Conservation (phyloP, 2,797 vertebrate species). For the Perodicticus potto region DNA sequence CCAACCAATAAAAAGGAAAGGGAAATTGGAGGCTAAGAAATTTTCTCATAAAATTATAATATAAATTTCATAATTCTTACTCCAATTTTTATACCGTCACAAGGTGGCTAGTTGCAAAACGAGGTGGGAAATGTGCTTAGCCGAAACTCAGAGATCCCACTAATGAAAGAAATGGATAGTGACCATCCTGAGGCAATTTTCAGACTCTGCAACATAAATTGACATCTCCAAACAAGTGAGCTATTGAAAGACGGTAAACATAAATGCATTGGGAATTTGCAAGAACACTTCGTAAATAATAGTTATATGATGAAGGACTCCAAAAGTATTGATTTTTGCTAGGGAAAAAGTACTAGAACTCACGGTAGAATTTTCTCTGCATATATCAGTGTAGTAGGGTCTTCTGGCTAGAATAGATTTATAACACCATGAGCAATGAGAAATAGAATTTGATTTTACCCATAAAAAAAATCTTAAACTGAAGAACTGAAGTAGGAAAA, state of each 20-base stretch:
- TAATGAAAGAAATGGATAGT: neutral
- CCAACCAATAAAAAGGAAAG: neutral
- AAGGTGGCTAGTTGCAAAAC: neutral
- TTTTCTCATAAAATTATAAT: conserved; percentile 3
- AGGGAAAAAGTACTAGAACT: conserved; percentile 8
- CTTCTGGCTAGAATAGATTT: neutral
- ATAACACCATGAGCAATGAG: neutral
- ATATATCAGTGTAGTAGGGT: neutral
- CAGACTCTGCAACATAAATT: neutral
- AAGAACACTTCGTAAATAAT: conserved; percentile 14
- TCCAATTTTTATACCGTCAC: neutral
- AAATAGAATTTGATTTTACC: conserved; percentile 22
- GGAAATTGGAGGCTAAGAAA: neutral
- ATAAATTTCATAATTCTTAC: neutral
- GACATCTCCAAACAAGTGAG: neutral
- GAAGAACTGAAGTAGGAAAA: neutral
- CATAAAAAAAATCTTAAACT: conserved; percentile 29
- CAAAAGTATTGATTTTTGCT: conserved; percentile 14
- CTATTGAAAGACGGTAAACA: neutral
- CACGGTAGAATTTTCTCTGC: neutral
- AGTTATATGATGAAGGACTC: neutral
- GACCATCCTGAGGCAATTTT: neutral
- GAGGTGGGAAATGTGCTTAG: neutral
- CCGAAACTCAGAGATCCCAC: neutral
- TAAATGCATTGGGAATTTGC: neutral